Percentiles rank a stretch among this genome's conserved stretches.
Evolutionary conservation across 2,888 invertebrate species (phyloP).

Genomic region (Escarpia spicata): DNA sequence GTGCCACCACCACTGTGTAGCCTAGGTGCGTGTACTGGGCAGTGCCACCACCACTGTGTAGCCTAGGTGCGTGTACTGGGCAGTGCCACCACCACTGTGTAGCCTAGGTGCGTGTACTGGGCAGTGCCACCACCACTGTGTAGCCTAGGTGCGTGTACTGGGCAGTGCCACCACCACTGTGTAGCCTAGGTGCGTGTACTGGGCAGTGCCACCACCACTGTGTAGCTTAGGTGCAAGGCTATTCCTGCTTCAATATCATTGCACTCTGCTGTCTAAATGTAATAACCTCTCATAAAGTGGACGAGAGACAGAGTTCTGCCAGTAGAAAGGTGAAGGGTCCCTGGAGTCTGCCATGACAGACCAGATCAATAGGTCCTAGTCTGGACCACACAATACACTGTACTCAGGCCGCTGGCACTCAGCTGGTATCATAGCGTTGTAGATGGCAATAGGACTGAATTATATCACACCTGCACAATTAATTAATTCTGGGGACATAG

Average conservation of each 20-base stretch:
- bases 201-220: too few species aligned
- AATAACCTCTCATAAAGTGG: slow-evolving; percentile 6
- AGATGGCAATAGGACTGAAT: background rate
- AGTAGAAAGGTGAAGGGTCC: background rate
- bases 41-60: too few species aligned
- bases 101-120: too few species aligned
- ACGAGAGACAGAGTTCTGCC: background rate
- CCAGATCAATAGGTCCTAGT: background rate
- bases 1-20: too few species aligned
- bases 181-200: too few species aligned
- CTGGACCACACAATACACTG: background rate
- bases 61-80: too few species aligned
- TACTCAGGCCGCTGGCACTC: background rate
- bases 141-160: too few species aligned
- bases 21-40: too few species aligned
- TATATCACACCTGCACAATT: background rate
- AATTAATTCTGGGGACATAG: background rate
- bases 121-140: too few species aligned
- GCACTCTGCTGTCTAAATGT: background rate
- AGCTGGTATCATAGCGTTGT: background rate
- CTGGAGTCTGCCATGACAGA: background rate
- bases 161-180: too few species aligned
- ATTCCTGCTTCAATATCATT: background rate
- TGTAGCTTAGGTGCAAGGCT: background rate
- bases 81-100: too few species aligned